Base-by-base conservation (phyloP, 2,797 vertebrate species). In the Dendrocincla fuliginosa region DNA sequence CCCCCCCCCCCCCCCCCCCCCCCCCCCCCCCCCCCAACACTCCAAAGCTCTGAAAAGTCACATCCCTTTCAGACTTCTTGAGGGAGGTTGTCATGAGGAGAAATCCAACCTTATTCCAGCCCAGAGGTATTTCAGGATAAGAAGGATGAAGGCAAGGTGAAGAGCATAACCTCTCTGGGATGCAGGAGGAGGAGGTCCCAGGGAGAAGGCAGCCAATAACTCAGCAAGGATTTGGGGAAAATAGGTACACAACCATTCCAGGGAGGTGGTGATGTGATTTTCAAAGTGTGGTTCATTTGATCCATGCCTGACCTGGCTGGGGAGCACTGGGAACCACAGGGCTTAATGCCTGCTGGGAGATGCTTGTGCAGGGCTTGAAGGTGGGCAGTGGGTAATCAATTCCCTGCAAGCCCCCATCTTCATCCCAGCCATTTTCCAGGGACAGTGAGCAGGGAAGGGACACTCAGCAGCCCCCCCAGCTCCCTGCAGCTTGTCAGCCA, bases 231-330 rank as follows among this genome's bases (percentile, higher is more conserved):
- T 63, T 35, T 27, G 16, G 39, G 84, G 59, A 20, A 37, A 67
- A 82, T 5, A 63, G 24, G 42, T 39, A 20, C 32, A 7, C n/a
- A 74, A 32, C 35, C 56, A 49, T 9, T n/a, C 46, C 30, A 39
- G 82, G 33, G 46, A 75, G 47, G 13, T 5, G 20, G 5, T 5
- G 3, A 25, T 23, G 18, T 27, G 42, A 37, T 61, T 90, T 74
- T 49, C 42, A 75, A 70, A 55, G 39, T 0, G 0, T 1, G 3
- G 37, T 22, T 70, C 24, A 3, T 17, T 47, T 27, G 33, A 42
- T 37, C 39, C 77, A 8, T 22, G 32, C 42, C 42, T 39, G 76
- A 47, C 35, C 37, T 5, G 12, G 22, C 53, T 53, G 49, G 16
- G 60, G 25, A 57, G 53, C 42, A 8, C 10, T 4, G 4, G 81